Evolutionary conservation across 1,140 invertebrate genomes (phyloP), one percentile per base, ranked within the genome.

Genomic region (Scaptomyza hsui): DNA sequence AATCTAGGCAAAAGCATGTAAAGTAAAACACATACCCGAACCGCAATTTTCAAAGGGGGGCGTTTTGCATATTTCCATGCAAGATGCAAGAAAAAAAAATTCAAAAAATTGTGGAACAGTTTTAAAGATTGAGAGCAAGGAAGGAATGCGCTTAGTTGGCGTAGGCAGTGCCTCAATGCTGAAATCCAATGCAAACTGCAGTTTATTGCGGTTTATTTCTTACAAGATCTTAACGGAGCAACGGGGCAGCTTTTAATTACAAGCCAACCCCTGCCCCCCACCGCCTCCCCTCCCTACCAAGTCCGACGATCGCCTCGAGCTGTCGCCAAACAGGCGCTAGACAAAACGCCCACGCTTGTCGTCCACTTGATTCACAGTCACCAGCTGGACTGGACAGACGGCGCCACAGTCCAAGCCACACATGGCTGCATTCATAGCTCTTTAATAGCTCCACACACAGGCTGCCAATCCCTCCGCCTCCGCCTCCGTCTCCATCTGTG

Each of bases 221-320:
- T 73, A 73, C 59, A 51, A 55, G 55, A 77, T 75, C 77, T 78
- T 77, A 85, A 78, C 63, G 32, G 55, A 16, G 52, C 57, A 37
- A 15, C 45, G 47, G 73, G 68, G 68, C 68, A 55, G 42, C 74
- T 70, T 83, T 85, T 85, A 85, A 85, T 85, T 85, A 85, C 82
- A 86, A 81, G 49, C 26, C 62, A 37, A 37, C 12, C 32, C 12
- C n/a, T n/a, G n/a, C n/a, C 32, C 0, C 32, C 7, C 7, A n/a
- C 32, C 7, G 12, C 7, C 26, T 2, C 6, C 9, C 5, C 32
- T 12, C 32, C 32, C 26, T 57, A 45, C 49, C 49, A n/a, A 3
- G 32, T 12, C 42, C 62, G 52, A 56, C 68, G 44, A 71, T 65
- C 60, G 77, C 71, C 71, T 37, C 61, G 24, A 57, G 75, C 53